Evolutionary conservation across 2,113 vertebrate species (phyloP), one percentile per base, ranked within the genome.

Genomic region (Labrus mixtus): DNA sequence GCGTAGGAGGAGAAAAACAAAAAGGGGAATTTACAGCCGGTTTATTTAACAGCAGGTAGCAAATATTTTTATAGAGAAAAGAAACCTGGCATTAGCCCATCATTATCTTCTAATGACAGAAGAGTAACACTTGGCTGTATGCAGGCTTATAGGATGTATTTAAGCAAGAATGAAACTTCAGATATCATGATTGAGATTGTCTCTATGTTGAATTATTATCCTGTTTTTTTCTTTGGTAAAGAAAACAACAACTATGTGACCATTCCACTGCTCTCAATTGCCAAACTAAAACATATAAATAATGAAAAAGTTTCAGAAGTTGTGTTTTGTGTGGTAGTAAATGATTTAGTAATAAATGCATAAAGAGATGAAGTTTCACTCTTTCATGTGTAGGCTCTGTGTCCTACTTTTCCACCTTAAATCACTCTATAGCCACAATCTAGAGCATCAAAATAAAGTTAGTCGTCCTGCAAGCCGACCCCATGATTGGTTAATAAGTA

Each of bases 401-500:
- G 7, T 6, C 36, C 36, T 23, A 45, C 19, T 58, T 66, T 55
- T 48, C 22, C 53, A 58, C 57, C 37, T 20, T 39, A 4, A 54
- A 66, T 37, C 55, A 57, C 37, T 4, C 46, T 57, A 36, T 10
- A 55, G 51, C 13, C 3, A 20, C 1, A 10, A 33, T 3, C 10
- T 2, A 16, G 1, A 46, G 8, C 39, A 51, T 50, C 59, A 19
- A 65, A 53, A 65, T 11, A 0, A 64, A 29, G 15, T 63, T n/a
- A 76, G 82, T 78, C 8, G 10, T 80, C 82, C 79, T 61, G 81
- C 55, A 33, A 67, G 60, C 83, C 76, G 66, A 88, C 76, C 90
- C 86, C 88, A 88, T 89, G 90, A 92, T 87, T 86, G 90, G 81
- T 90, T 93, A 94, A 93, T 93, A 88, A 91, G 91, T 86, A 85